Conservation (phyloP, 2,888 invertebrate genomes). For the Pollenia angustigena region DNA sequence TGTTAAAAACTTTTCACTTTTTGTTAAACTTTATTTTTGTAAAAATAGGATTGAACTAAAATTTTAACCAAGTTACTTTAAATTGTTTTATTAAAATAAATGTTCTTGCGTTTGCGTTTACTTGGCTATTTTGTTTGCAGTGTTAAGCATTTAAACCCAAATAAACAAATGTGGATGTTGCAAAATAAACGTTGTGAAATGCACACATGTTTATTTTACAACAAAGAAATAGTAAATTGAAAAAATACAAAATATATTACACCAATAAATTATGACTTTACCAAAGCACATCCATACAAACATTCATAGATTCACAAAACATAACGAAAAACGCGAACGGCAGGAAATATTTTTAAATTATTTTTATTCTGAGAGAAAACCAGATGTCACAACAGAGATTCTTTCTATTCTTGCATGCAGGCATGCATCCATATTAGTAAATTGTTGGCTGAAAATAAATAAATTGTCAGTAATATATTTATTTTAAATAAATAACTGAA, state of each 20-base stretch:
- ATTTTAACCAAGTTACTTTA: no score
- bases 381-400: conserved; percentile 10
- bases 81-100: no score
- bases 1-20: no score
- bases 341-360: background rate
- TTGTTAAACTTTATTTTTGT: no score
- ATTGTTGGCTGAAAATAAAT: background rate
- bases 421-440: background rate
- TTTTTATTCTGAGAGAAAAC: background rate
- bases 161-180: conserved; percentile 14
- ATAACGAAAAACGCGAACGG: background rate
- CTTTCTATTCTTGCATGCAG: background rate
- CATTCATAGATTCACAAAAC: background rate
- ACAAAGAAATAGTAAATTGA: conserved; percentile 32
- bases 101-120: no score
- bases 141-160: conserved; percentile 19
- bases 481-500: background rate
- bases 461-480: background rate
- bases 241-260: conserved; percentile 17
- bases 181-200: conserved; percentile 21
- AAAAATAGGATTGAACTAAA: no score
- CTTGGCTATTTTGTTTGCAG: background rate
- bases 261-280: conserved; percentile 26
- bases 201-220: conserved; percentile 12
- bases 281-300: background rate